Conservation (phyloP, 2,113 vertebrate species). For the Semicossyphus pulcher region DNA sequence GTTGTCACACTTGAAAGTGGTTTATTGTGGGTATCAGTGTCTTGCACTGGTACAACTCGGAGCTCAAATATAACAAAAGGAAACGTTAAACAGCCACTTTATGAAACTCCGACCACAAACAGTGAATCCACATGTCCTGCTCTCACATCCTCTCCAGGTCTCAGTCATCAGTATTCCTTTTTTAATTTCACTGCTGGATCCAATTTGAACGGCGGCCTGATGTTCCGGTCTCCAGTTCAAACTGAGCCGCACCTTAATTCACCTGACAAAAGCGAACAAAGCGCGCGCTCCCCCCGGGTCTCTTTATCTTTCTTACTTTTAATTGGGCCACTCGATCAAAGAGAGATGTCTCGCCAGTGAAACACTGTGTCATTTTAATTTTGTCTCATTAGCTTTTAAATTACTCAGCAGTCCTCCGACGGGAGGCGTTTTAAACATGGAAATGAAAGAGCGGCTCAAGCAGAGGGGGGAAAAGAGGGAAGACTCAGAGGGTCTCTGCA, state of each 20-base stretch:
- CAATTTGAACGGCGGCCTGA: neutral
- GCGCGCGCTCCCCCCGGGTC: conserved; percentile 15
- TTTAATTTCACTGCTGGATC: neutral
- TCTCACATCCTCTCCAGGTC: too few species aligned
- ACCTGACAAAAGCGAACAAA: conserved; percentile 39
- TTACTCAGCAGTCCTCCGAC: conserved; percentile 25
- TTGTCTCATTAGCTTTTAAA: conserved; percentile 63
- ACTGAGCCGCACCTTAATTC: conserved; percentile 45
- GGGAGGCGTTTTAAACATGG: conserved; percentile 23
- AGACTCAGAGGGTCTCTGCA: neutral
- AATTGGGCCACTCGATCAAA: conserved; percentile 64
- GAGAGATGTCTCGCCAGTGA: conserved; percentile 37
- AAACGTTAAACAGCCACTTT: too few species aligned
- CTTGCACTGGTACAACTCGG: too few species aligned
- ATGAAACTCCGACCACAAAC: too few species aligned
- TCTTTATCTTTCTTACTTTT: conserved; percentile 55
- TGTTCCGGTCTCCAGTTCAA: conserved; percentile 21
- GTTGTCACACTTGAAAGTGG: too few species aligned
- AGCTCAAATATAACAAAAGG: too few species aligned
- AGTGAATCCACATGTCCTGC: neutral
- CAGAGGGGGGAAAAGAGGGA: rapidly evolving
- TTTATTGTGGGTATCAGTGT: too few species aligned
- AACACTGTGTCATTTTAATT: conserved; percentile 58
- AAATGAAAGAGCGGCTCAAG: neutral
- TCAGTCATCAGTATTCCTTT: conserved; percentile 1